These are phyloP conservation scores for Oophaga sylvatica DNA, from an alignment of 2,797 vertebrate species.

Conservation along the genomic window DNA sequence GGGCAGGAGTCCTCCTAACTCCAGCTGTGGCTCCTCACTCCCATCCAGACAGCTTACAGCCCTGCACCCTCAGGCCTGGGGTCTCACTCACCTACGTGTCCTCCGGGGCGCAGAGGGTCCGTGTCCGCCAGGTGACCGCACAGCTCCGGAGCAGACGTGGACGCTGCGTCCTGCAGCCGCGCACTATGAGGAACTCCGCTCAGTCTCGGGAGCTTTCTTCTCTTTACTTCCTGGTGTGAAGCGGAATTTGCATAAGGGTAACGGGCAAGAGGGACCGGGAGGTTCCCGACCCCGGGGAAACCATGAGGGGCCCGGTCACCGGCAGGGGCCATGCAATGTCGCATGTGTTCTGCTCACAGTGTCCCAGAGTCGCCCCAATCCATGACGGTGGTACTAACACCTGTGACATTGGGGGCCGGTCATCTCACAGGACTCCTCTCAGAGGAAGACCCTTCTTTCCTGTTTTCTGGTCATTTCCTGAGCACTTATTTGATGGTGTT, in stretches of 20 bases:
- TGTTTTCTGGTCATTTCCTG: too few species aligned
- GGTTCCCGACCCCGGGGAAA: background rate
- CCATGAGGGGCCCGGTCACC: too few species aligned
- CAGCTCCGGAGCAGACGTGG: background rate
- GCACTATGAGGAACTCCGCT: conserved; percentile 38
- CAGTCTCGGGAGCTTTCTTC: background rate
- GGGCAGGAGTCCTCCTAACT: background rate
- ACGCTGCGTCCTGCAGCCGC: conserved; percentile 29
- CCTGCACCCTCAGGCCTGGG: too few species aligned
- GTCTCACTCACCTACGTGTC: conserved; percentile 20
- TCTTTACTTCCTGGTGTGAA: conserved; percentile 61
- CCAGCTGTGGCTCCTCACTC: background rate
- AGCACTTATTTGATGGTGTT: too few species aligned
- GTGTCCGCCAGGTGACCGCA: background rate
- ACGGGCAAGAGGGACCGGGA: conserved; percentile 14
- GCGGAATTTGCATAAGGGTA: conserved; percentile 57
- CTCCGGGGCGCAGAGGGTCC: background rate
- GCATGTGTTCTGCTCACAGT: too few species aligned
- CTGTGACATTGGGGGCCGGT: background rate
- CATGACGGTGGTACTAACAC: background rate
- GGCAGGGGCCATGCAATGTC: too few species aligned
- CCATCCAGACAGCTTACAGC: too few species aligned
- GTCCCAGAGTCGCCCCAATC: too few species aligned
- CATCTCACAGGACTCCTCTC: too few species aligned
- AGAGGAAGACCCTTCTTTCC: too few species aligned